Percentiles rank a stretch among this genome's conserved stretches.
phyloP scores from a whole-genome alignment of 2,113 vertebrate genomes.

The Passer montanus region DNA sequence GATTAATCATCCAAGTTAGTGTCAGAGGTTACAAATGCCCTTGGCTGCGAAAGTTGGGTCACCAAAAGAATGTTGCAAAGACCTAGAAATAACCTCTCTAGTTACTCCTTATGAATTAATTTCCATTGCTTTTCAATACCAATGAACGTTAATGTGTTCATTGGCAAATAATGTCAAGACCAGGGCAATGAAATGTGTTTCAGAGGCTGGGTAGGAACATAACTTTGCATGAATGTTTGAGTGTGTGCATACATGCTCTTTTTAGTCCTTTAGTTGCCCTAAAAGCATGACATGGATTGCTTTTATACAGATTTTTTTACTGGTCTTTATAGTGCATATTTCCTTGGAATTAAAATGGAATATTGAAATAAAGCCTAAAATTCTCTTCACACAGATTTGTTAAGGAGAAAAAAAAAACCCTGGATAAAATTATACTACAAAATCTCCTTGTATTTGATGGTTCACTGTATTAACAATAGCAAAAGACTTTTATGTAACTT shows the following conservation, averaged over 20 bases:
- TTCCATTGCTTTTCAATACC: not conserved
- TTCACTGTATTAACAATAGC: not conserved
- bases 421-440: not conserved
- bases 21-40: not conserved
- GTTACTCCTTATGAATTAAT: not conserved
- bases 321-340: not conserved
- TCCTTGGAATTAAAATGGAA: not conserved
- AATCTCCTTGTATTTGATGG: not conserved
- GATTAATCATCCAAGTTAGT: not conserved
- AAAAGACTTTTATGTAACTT: not conserved
- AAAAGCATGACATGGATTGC: not conserved
- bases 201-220: not conserved
- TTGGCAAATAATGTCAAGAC: not conserved
- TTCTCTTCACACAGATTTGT: not conserved
- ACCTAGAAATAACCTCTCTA: not conserved
- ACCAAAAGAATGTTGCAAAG: not conserved
- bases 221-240: not conserved
- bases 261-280: not conserved
- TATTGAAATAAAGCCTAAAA: not conserved
- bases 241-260: not conserved
- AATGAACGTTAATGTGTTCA: not conserved
- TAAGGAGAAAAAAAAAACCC: not conserved
- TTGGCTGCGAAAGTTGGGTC: not conserved
- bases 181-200: not conserved
- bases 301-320: not conserved